Evolutionary conservation across 1,140 invertebrate genomes (phyloP).

Genomic region (Bemisia tabaci): DNA sequence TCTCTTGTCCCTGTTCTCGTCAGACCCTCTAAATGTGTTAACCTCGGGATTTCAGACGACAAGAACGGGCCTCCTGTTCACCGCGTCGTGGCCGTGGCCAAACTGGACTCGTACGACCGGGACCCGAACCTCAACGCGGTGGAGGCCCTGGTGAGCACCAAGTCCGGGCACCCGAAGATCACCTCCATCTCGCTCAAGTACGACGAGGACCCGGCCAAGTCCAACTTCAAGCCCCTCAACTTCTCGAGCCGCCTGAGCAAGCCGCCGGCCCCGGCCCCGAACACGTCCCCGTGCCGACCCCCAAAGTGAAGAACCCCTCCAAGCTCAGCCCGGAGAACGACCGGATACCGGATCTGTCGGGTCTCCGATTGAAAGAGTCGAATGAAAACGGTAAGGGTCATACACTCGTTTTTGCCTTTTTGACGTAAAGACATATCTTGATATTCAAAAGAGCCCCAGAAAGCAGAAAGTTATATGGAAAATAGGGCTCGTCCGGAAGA

Average conservation of each 20-base stretch:
- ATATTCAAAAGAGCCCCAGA: too few species aligned
- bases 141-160: slow-evolving; percentile 7
- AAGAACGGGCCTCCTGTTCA: neutral
- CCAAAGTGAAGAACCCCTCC: neutral
- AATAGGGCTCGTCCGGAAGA: too few species aligned
- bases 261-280: neutral
- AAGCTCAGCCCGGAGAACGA: neutral
- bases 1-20: too few species aligned
- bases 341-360: too few species aligned
- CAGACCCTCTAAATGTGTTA: too few species aligned
- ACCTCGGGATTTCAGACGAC: slow-evolving; percentile 5
- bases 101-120: neutral
- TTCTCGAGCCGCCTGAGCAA: neutral
- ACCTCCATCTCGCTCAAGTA: slow-evolving; percentile 12
- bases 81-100: neutral
- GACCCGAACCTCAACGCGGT: neutral
- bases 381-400: too few species aligned
- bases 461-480: too few species aligned
- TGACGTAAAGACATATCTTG: too few species aligned
- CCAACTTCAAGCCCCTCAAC: slow-evolving; percentile 3
- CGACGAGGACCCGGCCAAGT: slow-evolving; percentile 1
- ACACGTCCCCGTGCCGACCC: neutral
- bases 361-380: too few species aligned
- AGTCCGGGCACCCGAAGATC: slow-evolving; percentile 2
- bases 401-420: too few species aligned